A percentile compares a stretch with the other conserved stretches of the same genome.
Evolutionary conservation across 2,888 invertebrate genomes (phyloP).

Genomic region (Sphaeridia pumilis): DNA sequence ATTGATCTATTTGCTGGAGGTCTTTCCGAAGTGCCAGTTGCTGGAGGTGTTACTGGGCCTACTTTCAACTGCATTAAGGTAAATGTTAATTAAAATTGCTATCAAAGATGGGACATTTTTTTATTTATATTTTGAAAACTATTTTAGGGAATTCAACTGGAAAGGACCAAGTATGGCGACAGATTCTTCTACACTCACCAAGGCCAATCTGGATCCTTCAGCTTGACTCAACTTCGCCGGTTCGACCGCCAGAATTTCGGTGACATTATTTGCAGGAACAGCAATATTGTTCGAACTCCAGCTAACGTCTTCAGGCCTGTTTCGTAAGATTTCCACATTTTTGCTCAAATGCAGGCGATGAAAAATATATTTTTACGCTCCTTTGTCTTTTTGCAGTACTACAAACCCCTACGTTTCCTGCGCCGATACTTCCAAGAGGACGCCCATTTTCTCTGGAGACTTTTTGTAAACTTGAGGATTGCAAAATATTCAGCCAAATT

Average conservation of each 20-base stretch:
- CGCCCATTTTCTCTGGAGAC: not conserved
- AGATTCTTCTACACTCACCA: constrained; percentile 30
- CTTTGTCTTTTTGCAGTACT: not conserved
- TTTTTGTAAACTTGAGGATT: not conserved
- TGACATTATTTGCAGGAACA: constrained; percentile 32
- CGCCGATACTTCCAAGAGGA: not conserved
- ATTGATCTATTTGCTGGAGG: constrained; percentile 76
- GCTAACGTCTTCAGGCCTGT: constrained; percentile 20
- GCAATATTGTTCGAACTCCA: constrained; percentile 17
- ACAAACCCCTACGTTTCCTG: not conserved
- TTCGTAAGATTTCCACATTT: constrained; percentile 2
- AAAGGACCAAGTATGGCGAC: constrained; percentile 23
- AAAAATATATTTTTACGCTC: not conserved
- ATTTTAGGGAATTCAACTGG: constrained; percentile 27
- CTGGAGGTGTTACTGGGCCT: constrained; percentile 72
- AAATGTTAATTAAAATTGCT: not conserved
- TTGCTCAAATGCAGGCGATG: not conserved
- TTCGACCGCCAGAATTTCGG: constrained; percentile 20
- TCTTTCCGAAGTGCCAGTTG: constrained; percentile 62
- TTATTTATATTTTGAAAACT: not conserved
- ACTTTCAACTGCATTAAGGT: constrained; percentile 70
- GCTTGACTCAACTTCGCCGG: constrained; percentile 9
- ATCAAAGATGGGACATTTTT: not conserved
- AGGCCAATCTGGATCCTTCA: constrained; percentile 20
- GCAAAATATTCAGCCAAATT: not conserved